Conservation (phyloP, 2,888 invertebrate species). For the Polia nebulosa region DNA sequence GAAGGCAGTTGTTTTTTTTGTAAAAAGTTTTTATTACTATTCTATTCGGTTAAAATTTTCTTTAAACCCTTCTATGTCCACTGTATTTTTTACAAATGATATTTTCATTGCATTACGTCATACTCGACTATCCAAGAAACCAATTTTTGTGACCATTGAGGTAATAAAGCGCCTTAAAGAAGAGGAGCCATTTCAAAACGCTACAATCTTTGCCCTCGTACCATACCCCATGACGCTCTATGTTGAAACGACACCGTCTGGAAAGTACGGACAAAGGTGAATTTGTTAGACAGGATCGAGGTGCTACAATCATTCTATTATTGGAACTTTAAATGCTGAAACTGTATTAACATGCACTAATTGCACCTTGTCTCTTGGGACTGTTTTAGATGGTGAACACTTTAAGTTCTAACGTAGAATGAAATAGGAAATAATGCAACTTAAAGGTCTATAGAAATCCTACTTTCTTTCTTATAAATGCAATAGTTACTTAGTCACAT, state of each 20-base stretch:
- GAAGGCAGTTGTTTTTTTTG: too few species aligned
- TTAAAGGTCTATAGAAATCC: background rate
- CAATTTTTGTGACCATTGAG: too few species aligned
- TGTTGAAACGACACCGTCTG: slow-evolving; percentile 79
- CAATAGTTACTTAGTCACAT: too few species aligned
- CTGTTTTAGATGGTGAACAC: background rate
- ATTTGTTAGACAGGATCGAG: slow-evolving; percentile 69
- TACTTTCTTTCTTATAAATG: too few species aligned
- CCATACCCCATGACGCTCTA: slow-evolving; percentile 62
- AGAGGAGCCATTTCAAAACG: background rate
- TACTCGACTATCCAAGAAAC: too few species aligned
- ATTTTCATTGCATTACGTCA: too few species aligned
- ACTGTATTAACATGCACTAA: slow-evolving; percentile 50
- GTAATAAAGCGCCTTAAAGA: too few species aligned
- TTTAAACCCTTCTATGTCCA: too few species aligned
- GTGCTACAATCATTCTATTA: slow-evolving; percentile 62
- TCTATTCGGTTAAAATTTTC: too few species aligned
- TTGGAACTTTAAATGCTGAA: slow-evolving; percentile 59
- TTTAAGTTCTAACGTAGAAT: background rate
- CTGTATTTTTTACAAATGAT: too few species aligned
- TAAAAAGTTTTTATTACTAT: too few species aligned
- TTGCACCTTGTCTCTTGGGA: slow-evolving; percentile 37
- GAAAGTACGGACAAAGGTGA: slow-evolving; percentile 84
- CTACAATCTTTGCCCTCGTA: slow-evolving; percentile 44
- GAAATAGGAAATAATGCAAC: background rate